These are phyloP conservation scores for Drosophila baimaii DNA, from an alignment of 1,140 invertebrate genomes.

Conservation along the genomic window DNA sequence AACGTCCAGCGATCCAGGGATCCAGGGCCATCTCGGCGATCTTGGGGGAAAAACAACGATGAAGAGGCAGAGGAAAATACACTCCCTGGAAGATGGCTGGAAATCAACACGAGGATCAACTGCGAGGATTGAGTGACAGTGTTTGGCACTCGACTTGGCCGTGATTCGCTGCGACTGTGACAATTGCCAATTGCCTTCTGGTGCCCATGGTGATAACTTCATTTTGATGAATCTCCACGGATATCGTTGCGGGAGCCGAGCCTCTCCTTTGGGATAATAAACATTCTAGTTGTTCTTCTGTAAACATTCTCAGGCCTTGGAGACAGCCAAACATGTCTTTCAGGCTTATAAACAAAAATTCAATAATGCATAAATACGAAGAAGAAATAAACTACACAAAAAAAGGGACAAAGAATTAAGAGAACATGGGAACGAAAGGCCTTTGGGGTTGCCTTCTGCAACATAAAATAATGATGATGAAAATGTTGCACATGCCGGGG, in stretches of 20 bases:
- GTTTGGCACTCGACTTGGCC: constrained; percentile 68
- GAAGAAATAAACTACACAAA: constrained; percentile 19
- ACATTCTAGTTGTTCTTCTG: constrained; percentile 35
- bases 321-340: constrained; percentile 58
- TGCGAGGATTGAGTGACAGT: constrained; percentile 57
- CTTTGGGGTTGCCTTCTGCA: constrained; percentile 62
- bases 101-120: constrained; percentile 57
- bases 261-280: constrained; percentile 8
- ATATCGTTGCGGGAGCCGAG: constrained; percentile 51
- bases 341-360: constrained; percentile 76
- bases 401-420: constrained; percentile 13
- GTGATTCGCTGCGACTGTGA: constrained; percentile 62
- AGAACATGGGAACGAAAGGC: constrained; percentile 43
- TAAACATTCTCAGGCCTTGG: constrained; percentile 73
- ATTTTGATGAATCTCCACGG: constrained; percentile 51
- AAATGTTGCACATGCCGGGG: constrained; percentile 79
- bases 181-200: constrained; percentile 66
- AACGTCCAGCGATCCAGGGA: constrained; percentile 59
- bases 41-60: background rate
- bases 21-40: constrained; percentile 18
- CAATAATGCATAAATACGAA: constrained; percentile 74
- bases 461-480: constrained; percentile 81
- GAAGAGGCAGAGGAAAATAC: constrained; percentile 1
- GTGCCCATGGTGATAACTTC: constrained; percentile 58
- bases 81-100: constrained; percentile 9